Conservation (phyloP, 2,113 vertebrate species). For the Recurvirostra avosetta region DNA sequence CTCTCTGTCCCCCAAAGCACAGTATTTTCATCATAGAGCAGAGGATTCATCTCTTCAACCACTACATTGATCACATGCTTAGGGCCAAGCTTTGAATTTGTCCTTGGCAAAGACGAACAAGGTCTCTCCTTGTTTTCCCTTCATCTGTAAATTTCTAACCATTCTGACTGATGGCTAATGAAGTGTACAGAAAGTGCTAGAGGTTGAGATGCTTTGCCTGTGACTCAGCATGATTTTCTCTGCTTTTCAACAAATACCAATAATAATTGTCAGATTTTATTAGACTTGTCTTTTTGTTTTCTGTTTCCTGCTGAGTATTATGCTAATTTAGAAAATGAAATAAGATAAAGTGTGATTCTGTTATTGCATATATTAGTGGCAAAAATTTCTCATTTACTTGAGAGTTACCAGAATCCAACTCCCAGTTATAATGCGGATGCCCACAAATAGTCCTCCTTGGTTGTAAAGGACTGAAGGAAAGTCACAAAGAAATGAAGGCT, state of each 20-base stretch:
- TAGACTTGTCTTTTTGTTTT: slow-evolving; percentile 15
- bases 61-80: neutral
- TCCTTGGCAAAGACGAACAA: neutral
- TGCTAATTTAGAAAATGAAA: slow-evolving; percentile 6
- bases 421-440: neutral
- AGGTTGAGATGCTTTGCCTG: slow-evolving; percentile 14
- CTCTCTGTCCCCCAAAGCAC: neutral
- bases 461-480: neutral
- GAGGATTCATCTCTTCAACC: neutral
- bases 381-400: neutral
- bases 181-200: neutral
- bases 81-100: neutral
- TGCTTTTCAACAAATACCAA: slow-evolving; percentile 2
- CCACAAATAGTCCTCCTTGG: neutral
- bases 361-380: neutral
- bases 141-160: slow-evolving; percentile 13
- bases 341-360: neutral
- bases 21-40: neutral
- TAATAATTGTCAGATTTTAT: slow-evolving; percentile 39
- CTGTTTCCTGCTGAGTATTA: neutral
- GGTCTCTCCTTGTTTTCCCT: neutral
- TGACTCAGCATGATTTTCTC: slow-evolving; percentile 21
- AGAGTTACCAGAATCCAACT: neutral
- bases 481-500: neutral
- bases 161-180: slow-evolving; percentile 14